Evolutionary conservation across 2,797 vertebrate genomes (phyloP).

Genomic region (Tapera naevia): DNA sequence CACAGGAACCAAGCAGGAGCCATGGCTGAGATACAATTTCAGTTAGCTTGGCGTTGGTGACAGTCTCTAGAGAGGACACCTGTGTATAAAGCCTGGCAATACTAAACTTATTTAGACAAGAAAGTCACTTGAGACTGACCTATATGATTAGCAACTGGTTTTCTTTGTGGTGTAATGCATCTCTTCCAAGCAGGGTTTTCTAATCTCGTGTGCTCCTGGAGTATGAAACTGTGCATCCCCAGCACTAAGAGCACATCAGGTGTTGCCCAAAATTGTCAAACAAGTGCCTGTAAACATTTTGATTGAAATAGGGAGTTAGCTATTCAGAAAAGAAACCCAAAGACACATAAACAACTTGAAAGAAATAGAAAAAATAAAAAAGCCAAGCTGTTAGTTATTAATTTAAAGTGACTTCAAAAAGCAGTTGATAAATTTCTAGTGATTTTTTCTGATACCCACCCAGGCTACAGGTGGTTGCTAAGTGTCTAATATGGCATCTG

Average conservation of each 20-base stretch:
- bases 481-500: not conserved
- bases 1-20: not conserved
- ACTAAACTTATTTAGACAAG: not conserved
- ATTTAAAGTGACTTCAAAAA: conserved; percentile 27
- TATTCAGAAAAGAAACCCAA: not conserved
- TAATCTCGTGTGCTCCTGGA: not conserved
- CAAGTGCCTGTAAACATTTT: not conserved
- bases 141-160: not conserved
- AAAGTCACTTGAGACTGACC: not conserved
- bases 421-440: not conserved
- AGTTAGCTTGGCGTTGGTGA: not conserved
- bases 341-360: not conserved
- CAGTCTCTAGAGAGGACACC: not conserved
- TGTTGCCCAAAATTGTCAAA: not conserved
- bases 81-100: not conserved
- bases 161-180: not conserved
- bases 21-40: not conserved
- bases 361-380: not conserved
- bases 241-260: not conserved
- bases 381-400: conserved; percentile 4
- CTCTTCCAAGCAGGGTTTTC: not conserved
- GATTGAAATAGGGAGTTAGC: not conserved
- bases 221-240: not conserved
- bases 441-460: not conserved
- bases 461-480: not conserved